Evolutionary conservation across 2,113 vertebrate genomes (phyloP).

Genomic region (Ictidomys tridecemlineatus): DNA sequence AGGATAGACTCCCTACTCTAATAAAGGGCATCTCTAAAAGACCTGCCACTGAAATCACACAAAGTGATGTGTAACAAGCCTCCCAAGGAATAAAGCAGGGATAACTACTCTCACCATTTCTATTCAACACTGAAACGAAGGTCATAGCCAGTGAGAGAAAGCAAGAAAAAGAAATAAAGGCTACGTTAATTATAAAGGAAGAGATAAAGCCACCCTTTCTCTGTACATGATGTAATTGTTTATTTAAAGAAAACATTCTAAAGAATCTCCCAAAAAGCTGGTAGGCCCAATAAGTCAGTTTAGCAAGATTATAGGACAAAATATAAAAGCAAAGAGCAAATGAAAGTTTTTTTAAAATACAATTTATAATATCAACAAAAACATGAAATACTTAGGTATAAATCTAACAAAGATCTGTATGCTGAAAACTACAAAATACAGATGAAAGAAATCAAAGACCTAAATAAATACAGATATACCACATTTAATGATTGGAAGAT

Average conservation of each 20-base stretch:
- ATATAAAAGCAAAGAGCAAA: background rate
- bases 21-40: background rate
- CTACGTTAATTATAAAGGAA: background rate
- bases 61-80: background rate
- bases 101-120: background rate
- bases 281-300: background rate
- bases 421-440: background rate
- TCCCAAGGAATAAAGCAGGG: background rate
- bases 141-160: background rate
- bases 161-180: background rate
- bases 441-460: constrained; percentile 26
- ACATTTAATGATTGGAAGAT: background rate
- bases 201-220: background rate
- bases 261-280: constrained; percentile 4
- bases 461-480: background rate
- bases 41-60: background rate
- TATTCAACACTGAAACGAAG: background rate
- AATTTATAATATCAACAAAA: constrained; percentile 4
- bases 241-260: background rate
- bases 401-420: background rate
- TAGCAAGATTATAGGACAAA: background rate
- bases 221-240: background rate
- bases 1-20: background rate
- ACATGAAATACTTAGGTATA: background rate
- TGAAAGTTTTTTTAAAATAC: background rate